phyloP scores from a whole-genome alignment of 2,113 vertebrate genomes.

The Neoarius graeffei region DNA sequence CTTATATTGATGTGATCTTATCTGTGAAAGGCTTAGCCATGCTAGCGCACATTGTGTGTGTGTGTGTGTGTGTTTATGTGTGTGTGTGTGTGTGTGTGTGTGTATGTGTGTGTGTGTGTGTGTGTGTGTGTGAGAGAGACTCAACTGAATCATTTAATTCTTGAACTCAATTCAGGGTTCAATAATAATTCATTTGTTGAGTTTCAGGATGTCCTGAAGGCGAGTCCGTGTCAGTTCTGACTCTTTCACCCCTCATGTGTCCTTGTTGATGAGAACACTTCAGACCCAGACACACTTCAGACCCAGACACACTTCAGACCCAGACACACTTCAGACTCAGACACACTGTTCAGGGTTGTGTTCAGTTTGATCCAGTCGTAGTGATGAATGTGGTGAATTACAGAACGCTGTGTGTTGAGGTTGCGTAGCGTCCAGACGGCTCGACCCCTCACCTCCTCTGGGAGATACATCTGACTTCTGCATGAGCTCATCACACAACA shows the following conservation, averaged over 20 bases:
- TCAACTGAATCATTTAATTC: background rate
- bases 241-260: background rate
- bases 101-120: background rate
- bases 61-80: background rate
- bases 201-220: background rate
- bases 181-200: background rate
- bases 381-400: background rate
- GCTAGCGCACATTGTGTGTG: background rate
- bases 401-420: background rate
- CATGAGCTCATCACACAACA: slow-evolving; percentile 11
- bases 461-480: slow-evolving; percentile 8
- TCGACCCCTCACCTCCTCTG: background rate
- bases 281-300: background rate
- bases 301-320: background rate
- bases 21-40: background rate
- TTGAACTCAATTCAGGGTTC: background rate
- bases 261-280: background rate
- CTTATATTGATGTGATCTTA: background rate
- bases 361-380: background rate
- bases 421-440: background rate
- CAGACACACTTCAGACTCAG: background rate
- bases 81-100: background rate
- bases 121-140: background rate
- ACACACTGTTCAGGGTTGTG: background rate
- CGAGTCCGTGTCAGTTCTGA: background rate